A percentile compares a stretch with the other conserved stretches of the same genome.
These are phyloP conservation scores for Phyto melanocephala DNA, from an alignment of 2,888 invertebrate genomes.

Conservation along the genomic window DNA sequence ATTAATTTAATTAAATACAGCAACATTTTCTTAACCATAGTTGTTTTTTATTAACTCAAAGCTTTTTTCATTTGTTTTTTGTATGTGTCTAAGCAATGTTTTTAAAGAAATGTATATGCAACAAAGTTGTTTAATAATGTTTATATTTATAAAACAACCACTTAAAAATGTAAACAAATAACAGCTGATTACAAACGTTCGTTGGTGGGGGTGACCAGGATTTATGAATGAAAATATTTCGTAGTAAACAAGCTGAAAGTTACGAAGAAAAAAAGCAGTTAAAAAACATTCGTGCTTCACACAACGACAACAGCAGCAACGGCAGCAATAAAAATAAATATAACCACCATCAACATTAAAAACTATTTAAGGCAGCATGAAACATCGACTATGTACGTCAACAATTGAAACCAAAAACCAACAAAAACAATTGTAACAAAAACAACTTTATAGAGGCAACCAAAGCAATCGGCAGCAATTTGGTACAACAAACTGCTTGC, in stretches of 20 bases:
- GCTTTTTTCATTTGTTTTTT: not conserved
- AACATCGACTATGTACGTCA: not conserved
- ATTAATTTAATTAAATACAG: too few relatives aligned
- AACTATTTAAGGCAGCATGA: not conserved
- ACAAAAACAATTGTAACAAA: slow-evolving; percentile 25
- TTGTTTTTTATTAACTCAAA: not conserved
- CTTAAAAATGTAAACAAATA: slow-evolving; percentile 43
- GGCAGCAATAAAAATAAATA: slow-evolving; percentile 1
- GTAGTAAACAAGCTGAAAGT: slow-evolving; percentile 1
- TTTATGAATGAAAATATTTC: slow-evolving; percentile 53
- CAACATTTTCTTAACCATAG: too few relatives aligned
- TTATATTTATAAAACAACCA: not conserved
- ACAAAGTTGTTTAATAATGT: not conserved
- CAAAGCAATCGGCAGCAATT: not conserved
- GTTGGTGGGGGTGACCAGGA: not conserved
- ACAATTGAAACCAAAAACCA: not conserved
- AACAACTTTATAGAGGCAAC: slow-evolving; percentile 6
- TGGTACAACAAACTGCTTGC: slow-evolving; percentile 20
- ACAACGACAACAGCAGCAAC: not conserved
- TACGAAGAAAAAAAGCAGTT: not conserved
- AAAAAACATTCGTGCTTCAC: not conserved
- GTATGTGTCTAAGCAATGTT: not conserved
- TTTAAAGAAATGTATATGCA: not conserved
- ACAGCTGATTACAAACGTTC: slow-evolving; percentile 37
- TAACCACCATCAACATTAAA: not conserved